Evolutionary conservation across 2,113 vertebrate species (phyloP).

Genomic region (Phoxinus phoxinus): DNA sequence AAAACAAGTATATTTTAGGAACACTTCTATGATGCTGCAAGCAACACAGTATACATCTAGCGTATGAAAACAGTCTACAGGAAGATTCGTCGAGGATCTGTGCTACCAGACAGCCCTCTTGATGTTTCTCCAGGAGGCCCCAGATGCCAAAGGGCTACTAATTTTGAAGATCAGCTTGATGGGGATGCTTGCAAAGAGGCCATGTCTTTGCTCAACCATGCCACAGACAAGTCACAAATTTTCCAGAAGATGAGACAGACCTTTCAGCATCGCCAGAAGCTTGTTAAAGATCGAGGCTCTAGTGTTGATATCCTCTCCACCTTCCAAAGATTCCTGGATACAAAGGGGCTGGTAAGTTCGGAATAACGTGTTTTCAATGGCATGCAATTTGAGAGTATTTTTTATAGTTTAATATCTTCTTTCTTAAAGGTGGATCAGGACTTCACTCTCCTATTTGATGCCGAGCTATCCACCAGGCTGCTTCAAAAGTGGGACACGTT

Average conservation of each 20-base stretch:
- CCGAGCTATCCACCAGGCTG: conserved; percentile 32
- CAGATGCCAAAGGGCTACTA: conserved; percentile 46
- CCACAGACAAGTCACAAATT: conserved; percentile 39
- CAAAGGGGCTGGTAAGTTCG: conserved; percentile 53
- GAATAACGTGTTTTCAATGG: conserved; percentile 19
- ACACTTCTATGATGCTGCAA: conserved; percentile 56
- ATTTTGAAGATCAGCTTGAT: conserved; percentile 55
- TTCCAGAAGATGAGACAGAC: conserved; percentile 52
- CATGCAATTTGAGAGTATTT: neutral
- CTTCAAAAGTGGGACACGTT: conserved; percentile 50
- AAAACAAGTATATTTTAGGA: conserved; percentile 32
- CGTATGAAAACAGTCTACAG: conserved; percentile 26
- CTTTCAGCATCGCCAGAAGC: conserved; percentile 49
- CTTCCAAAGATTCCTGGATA: conserved; percentile 54
- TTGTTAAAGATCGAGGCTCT: conserved; percentile 37
- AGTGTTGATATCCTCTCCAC: conserved; percentile 33
- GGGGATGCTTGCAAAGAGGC: conserved; percentile 58
- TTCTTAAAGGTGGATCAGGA: conserved; percentile 47
- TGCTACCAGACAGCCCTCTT: too few species aligned
- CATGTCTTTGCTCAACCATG: conserved; percentile 50
- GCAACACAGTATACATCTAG: conserved; percentile 52
- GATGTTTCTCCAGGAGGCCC: too few species aligned
- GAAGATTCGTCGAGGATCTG: conserved; percentile 1
- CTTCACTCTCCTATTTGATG: conserved; percentile 51
- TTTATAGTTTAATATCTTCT: conserved; percentile 11